Conservation (phyloP, 2,888 invertebrate genomes). For the Apantesis nais region DNA sequence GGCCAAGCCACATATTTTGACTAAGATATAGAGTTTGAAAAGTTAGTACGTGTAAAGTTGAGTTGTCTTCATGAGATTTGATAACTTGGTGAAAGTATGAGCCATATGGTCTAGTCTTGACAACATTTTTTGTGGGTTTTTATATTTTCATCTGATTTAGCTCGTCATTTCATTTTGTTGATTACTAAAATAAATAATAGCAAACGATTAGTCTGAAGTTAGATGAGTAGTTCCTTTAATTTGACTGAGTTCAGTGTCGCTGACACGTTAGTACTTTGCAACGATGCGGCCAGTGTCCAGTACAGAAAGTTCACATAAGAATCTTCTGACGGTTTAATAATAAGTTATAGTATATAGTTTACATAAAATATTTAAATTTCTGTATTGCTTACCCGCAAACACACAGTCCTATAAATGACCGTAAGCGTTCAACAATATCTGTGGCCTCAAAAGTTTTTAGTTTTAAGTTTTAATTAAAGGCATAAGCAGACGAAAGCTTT, state of each 20-base stretch:
- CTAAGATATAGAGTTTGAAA: too few species aligned
- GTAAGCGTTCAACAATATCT: slow-evolving; percentile 38
- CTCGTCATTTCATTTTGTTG: slow-evolving; percentile 24
- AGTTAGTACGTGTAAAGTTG: too few species aligned
- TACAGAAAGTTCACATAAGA: slow-evolving; percentile 39
- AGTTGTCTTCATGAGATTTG: too few species aligned
- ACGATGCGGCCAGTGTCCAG: slow-evolving; percentile 45
- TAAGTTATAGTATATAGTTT: slow-evolving; percentile 48
- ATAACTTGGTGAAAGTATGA: too few species aligned
- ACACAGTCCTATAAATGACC: slow-evolving; percentile 45
- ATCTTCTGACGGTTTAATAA: slow-evolving; percentile 43
- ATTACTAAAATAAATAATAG: slow-evolving; percentile 33
- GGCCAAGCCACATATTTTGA: too few species aligned
- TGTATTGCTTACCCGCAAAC: slow-evolving; percentile 35
- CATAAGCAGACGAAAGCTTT: slow-evolving; percentile 52
- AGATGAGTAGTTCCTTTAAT: slow-evolving; percentile 60
- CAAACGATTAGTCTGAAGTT: slow-evolving; percentile 37
- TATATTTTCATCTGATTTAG: slow-evolving; percentile 19
- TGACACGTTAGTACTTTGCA: slow-evolving; percentile 66
- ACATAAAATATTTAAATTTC: slow-evolving; percentile 35
- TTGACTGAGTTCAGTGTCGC: slow-evolving; percentile 49
- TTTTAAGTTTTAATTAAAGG: slow-evolving; percentile 59
- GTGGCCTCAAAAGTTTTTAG: slow-evolving; percentile 42
- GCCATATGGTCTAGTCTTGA: too few species aligned
- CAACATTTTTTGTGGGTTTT: too few species aligned